Evolutionary conservation across 2,113 vertebrate species (phyloP).

Genomic region (Pundamilia nyererei): DNA sequence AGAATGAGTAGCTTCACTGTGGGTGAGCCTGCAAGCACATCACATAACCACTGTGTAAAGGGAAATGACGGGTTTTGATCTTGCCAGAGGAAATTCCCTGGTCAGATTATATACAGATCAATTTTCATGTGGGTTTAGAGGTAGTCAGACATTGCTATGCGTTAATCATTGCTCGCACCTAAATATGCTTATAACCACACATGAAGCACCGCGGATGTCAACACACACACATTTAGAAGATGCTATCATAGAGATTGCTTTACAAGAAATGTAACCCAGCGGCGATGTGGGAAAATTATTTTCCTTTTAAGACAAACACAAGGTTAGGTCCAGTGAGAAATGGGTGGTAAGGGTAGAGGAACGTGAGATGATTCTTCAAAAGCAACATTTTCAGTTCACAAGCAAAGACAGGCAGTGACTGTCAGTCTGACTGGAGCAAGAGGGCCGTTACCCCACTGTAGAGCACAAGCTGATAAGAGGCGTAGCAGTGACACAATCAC

Average conservation of each 20-base stretch:
- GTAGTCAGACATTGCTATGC: conserved; percentile 21
- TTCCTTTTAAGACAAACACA: conserved; percentile 5
- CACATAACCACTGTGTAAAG: conserved; percentile 40
- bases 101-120: conserved; percentile 57
- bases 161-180: conserved; percentile 20
- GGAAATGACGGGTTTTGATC: conserved; percentile 58
- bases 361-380: conserved; percentile 25
- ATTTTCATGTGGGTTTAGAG: conserved; percentile 55
- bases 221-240: not conserved
- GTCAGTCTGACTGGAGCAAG: not conserved
- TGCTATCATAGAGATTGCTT: not conserved
- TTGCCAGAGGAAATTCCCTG: conserved; percentile 52
- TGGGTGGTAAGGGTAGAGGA: not conserved
- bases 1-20: not conserved
- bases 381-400: conserved; percentile 9
- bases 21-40: conserved; percentile 21
- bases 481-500: not conserved
- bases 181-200: not conserved
- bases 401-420: not conserved
- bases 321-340: conserved; percentile 18
- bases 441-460: not conserved
- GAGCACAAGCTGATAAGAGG: conserved; percentile 3
- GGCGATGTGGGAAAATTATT: not conserved
- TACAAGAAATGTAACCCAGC: not conserved
- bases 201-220: not conserved